Evolutionary conservation across 1,140 invertebrate species (phyloP).

Genomic region (Drosophila saltans): DNA sequence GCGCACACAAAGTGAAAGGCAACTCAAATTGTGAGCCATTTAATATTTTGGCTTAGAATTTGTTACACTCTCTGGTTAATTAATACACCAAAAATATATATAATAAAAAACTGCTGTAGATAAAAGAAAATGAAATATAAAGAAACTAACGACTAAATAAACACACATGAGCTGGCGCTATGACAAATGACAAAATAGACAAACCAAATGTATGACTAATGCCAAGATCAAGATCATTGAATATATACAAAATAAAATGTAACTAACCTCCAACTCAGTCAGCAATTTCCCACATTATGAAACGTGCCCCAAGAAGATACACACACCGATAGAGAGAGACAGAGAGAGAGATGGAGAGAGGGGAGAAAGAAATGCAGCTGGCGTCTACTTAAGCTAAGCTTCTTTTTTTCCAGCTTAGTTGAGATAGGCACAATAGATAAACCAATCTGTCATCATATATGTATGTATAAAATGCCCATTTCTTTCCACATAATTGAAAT

Average conservation of each 20-base stretch:
- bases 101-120: not conserved
- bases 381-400: conserved; percentile 30
- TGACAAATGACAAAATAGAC: no score
- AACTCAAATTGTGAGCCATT: conserved; percentile 29
- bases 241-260: conserved; percentile 8
- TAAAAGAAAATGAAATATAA: not conserved
- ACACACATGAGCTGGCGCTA: conserved; percentile 14
- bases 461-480: conserved; percentile 22
- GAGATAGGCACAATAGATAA: conserved; percentile 46
- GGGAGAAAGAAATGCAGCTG: conserved; percentile 38
- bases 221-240: conserved; percentile 7
- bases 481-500: conserved; percentile 55
- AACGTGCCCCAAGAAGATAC: conserved; percentile 5
- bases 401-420: conserved; percentile 46
- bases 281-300: conserved; percentile 16
- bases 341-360: not conserved
- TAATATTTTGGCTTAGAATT: conserved; percentile 51
- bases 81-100: conserved; percentile 51
- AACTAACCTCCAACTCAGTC: not conserved
- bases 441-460: conserved; percentile 35
- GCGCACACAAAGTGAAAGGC: conserved; percentile 63
- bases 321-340: not conserved
- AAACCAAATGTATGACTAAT: conserved; percentile 2
- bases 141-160: conserved; percentile 16
- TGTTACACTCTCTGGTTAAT: conserved; percentile 74